phyloP scores from a whole-genome alignment of 2,888 invertebrate species.

The Apotomis betuletana region DNA sequence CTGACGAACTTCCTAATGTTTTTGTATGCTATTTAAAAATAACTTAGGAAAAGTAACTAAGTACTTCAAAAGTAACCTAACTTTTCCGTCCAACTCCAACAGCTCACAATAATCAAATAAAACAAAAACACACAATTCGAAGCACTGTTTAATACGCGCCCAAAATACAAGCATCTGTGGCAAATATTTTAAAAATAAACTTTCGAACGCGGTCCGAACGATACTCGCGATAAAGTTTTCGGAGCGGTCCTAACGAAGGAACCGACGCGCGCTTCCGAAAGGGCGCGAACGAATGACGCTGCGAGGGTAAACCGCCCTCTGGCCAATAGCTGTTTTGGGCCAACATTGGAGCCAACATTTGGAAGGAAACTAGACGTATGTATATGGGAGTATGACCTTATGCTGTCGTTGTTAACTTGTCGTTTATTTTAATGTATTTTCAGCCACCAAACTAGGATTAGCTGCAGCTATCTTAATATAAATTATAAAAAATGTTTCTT shows the following conservation, averaged over 20 bases:
- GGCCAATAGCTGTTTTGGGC: constrained; percentile 25
- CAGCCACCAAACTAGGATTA: not conserved
- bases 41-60: not conserved
- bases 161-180: not conserved
- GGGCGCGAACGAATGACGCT: constrained; percentile 41
- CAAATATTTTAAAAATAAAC: constrained; percentile 15
- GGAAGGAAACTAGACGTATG: constrained; percentile 2
- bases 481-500: no score
- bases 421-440: not conserved
- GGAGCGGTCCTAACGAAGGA: constrained; percentile 16
- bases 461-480: not conserved
- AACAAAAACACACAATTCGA: not conserved
- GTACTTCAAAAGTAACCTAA: constrained; percentile 15
- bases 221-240: constrained; percentile 28
- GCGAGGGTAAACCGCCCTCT: constrained; percentile 41
- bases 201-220: constrained; percentile 1
- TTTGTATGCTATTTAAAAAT: not conserved
- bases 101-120: not conserved
- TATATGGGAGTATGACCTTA: not conserved
- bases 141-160: constrained; percentile 12
- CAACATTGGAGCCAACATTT: constrained; percentile 34
- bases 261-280: constrained; percentile 36
- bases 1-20: no score
- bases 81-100: not conserved
- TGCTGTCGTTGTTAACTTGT: not conserved